phyloP scores from a whole-genome alignment of 2,888 invertebrate species.

The Argyresthia albistria region DNA sequence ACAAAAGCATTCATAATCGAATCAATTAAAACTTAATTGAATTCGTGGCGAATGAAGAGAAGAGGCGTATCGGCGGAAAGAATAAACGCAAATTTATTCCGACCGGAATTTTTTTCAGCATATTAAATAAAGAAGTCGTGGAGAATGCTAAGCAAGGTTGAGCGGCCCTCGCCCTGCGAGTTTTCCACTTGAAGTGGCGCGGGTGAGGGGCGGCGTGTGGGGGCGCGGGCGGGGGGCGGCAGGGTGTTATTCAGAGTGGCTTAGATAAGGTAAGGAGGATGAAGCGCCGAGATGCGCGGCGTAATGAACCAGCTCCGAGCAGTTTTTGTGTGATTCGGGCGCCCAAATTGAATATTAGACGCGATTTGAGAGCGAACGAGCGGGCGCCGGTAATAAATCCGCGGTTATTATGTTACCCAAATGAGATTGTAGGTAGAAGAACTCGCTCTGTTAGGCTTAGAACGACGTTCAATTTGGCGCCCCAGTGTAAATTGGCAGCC shows the following conservation, averaged over 20 bases:
- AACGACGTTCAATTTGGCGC: constrained; percentile 56
- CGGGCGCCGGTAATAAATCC: constrained; percentile 66
- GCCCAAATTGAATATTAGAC: constrained; percentile 71
- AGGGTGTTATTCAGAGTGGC: constrained; percentile 63
- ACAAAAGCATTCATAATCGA: constrained; percentile 27
- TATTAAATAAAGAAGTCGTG: constrained; percentile 71
- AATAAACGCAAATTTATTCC: constrained; percentile 67
- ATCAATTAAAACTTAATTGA: constrained; percentile 23
- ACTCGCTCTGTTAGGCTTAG: constrained; percentile 48
- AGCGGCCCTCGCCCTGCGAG: constrained; percentile 67
- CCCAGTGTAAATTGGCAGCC: constrained; percentile 53
- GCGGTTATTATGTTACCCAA: constrained; percentile 68
- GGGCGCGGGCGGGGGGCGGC: constrained; percentile 24
- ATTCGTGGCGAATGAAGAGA: constrained; percentile 33
- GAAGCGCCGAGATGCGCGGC: constrained; percentile 69
- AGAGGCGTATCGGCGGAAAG: constrained; percentile 41
- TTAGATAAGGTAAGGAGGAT: constrained; percentile 71
- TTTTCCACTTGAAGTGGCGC: constrained; percentile 68
- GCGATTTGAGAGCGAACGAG: constrained; percentile 67
- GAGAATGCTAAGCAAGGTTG: constrained; percentile 71
- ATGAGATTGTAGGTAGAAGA: constrained; percentile 62
- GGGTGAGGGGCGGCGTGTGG: constrained; percentile 29
- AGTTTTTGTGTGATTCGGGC: constrained; percentile 68
- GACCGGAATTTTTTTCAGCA: constrained; percentile 62
- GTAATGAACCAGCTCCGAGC: constrained; percentile 68